Evolutionary conservation across 2,888 invertebrate species (phyloP).

Genomic region (Ennomos erosarius): DNA sequence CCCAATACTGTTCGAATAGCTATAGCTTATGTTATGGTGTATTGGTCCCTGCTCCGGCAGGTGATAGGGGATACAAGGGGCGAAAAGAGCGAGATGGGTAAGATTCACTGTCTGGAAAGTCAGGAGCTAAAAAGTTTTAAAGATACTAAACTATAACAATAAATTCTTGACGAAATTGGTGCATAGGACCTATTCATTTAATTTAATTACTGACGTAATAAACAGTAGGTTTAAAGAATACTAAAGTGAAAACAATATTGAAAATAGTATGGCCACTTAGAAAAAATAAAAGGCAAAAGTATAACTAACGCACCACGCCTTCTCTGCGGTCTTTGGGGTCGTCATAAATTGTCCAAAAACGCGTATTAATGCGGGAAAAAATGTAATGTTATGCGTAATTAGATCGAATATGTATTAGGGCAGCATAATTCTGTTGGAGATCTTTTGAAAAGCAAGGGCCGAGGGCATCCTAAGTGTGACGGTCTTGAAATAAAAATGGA

Average conservation of each 20-base stretch:
- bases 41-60: conserved; percentile 70
- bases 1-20: conserved; percentile 73
- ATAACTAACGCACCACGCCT: conserved; percentile 22
- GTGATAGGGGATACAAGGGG: conserved; percentile 67
- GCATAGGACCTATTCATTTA: too few species aligned
- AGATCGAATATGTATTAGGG: conserved; percentile 82
- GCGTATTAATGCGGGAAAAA: conserved; percentile 38
- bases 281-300: too few species aligned
- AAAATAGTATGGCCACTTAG: too few species aligned
- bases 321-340: conserved; percentile 3
- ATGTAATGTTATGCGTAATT: conserved; percentile 85
- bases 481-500: conserved; percentile 35
- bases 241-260: too few species aligned
- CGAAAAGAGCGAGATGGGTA: conserved; percentile 48
- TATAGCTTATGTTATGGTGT: conserved; percentile 71
- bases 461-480: conserved; percentile 28
- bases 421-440: conserved; percentile 64
- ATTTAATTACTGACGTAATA: too few species aligned
- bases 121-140: background rate
- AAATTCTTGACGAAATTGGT: too few species aligned
- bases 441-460: conserved; percentile 45
- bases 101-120: conserved; percentile 40
- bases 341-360: conserved; percentile 27
- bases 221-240: too few species aligned
- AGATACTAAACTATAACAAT: background rate